Percentiles rank a stretch among this genome's conserved stretches.
phyloP scores from a whole-genome alignment of 2,888 invertebrate species.

The Cataglyphis albicans region DNA sequence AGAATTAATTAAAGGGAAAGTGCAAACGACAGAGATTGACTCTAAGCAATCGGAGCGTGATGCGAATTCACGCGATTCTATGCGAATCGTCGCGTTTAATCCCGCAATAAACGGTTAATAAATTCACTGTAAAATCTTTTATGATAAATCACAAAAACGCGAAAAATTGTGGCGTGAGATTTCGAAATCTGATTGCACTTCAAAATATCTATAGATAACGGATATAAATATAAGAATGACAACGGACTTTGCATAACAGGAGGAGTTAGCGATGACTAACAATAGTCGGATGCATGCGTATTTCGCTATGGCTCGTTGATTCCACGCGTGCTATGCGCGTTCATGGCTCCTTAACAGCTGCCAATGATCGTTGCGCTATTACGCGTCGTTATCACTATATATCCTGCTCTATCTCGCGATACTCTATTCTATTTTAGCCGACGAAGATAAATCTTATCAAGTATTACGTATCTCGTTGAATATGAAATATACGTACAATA shows the following conservation, averaged over 20 bases:
- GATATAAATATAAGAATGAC: slow-evolving; percentile 52
- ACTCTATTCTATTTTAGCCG: background rate
- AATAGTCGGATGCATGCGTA: slow-evolving; percentile 70
- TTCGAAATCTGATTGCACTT: background rate
- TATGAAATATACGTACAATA: background rate
- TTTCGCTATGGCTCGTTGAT: slow-evolving; percentile 81
- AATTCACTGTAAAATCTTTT: slow-evolving; percentile 20
- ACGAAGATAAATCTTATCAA: background rate
- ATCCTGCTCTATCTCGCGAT: slow-evolving; percentile 29
- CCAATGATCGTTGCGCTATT: slow-evolving; percentile 74
- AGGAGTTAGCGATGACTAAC: slow-evolving; percentile 63
- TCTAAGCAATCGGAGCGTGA: slow-evolving; percentile 29
- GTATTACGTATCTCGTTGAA: background rate
- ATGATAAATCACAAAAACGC: background rate
- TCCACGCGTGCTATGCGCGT: slow-evolving; percentile 78
- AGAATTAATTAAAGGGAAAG: background rate
- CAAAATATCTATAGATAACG: background rate
- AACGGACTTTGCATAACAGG: slow-evolving; percentile 56
- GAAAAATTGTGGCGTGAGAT: slow-evolving; percentile 9
- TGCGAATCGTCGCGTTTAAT: slow-evolving; percentile 29
- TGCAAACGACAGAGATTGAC: slow-evolving; percentile 1
- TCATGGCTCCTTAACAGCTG: slow-evolving; percentile 78
- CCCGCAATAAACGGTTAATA: background rate
- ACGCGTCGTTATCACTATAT: slow-evolving; percentile 68
- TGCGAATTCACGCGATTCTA: slow-evolving; percentile 11